Base-by-base conservation (phyloP, 2,113 vertebrate genomes). In the Marmota monax region DNA sequence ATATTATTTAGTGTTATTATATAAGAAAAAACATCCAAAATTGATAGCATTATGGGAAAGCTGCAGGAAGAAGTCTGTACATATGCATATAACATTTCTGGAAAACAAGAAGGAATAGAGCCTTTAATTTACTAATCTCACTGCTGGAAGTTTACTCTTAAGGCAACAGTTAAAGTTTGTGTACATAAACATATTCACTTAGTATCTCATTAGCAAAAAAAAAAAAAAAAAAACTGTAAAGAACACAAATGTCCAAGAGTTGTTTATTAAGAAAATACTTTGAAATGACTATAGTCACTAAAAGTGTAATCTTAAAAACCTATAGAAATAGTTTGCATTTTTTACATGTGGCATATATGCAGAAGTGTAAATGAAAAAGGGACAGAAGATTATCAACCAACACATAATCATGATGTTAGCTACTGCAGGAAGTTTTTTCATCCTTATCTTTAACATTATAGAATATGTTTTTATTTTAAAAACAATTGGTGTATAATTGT, bases 401-500 rank as follows among this genome's bases (percentile, higher is more conserved):
- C 76, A 72, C 80, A 27, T 76, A 61, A 73, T 69, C 63, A 77
- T 42, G 18, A 84, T 20, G 37, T 27, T 90, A 22, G 27, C 42
- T 56, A 32, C 34, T 73, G 37, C 48, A 90, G 53, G 18, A 86
- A 32, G 42, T 51, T 84, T 92, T 89, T 65, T 82, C 69, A 90
- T 12, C 37, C 51, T 78, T 95, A 39, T 74, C 61, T 85, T 88
- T 95, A 77, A 90, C 58, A 88, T 88, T 69, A 20, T 58, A 76
- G 67, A 92, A n/a, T 93, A 0, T 72, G 56, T 90, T 90, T 93
- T 92, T 88, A 95, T 78, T 95, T 96, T 86, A 39, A 73, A 90
- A 94, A 48, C 23, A 65, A 4, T 79, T 69, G 39, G 32, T 90
- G 29, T 95, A n/a, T 25, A 80, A 3, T 85, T 89, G 42, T 87